phyloP scores from a whole-genome alignment of 2,888 invertebrate genomes.

The Sarcophaga carnaria region DNA sequence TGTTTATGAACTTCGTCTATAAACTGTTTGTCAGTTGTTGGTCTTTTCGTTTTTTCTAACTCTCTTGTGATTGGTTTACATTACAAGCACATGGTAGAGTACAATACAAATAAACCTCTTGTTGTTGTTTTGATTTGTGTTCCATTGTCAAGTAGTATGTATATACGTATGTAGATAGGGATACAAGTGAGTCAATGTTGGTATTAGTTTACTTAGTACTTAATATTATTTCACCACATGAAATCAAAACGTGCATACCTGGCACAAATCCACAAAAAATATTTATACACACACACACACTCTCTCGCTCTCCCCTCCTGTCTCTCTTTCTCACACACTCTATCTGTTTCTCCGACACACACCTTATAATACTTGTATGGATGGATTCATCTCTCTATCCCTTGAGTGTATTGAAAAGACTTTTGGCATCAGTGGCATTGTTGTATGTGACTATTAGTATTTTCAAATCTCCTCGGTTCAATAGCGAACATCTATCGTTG shows the following conservation, averaged over 20 bases:
- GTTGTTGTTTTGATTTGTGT: constrained; percentile 1
- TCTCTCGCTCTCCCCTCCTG: not conserved
- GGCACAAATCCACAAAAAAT: constrained; percentile 4
- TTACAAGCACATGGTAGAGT: constrained; percentile 31
- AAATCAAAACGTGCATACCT: constrained; percentile 58
- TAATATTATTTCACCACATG: constrained; percentile 66
- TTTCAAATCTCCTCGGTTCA: constrained; percentile 45
- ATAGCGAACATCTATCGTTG: constrained; percentile 45
- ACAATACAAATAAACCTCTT: constrained; percentile 23
- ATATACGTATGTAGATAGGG: not conserved
- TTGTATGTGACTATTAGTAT: constrained; percentile 51
- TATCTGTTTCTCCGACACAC: not conserved
- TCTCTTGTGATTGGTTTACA: constrained; percentile 47
- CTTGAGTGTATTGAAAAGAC: constrained; percentile 40
- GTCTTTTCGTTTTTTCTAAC: constrained; percentile 17
- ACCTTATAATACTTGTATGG: not conserved
- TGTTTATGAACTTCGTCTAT: constrained; percentile 40
- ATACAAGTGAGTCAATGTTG: not conserved
- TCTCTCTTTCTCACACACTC: not conserved
- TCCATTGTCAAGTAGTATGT: not conserved
- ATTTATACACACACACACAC: not conserved
- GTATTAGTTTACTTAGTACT: constrained; percentile 64
- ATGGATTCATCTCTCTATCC: constrained; percentile 37
- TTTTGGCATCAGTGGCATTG: constrained; percentile 43
- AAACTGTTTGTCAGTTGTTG: constrained; percentile 61